A percentile compares a stretch with the other conserved stretches of the same genome.
phyloP scores from a whole-genome alignment of 2,797 vertebrate species.

The Lagocephalus sceleratus region DNA sequence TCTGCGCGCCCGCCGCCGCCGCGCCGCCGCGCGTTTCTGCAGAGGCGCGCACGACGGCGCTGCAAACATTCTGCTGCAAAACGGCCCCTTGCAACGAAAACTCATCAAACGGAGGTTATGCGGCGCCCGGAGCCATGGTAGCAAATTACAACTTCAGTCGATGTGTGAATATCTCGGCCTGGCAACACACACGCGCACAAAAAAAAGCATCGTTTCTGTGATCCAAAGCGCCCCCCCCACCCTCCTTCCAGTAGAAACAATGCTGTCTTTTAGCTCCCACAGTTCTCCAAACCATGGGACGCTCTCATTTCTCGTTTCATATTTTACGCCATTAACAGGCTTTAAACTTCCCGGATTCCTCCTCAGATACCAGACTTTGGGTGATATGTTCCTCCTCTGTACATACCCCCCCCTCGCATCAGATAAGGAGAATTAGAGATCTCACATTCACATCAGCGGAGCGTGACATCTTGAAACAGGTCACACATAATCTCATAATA shows the following conservation, averaged over 20 bases:
- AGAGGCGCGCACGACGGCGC: constrained; percentile 28
- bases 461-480: constrained; percentile 37
- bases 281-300: too few species aligned
- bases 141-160: constrained; percentile 68
- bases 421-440: constrained; percentile 26
- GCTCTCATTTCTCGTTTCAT: too few species aligned
- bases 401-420: constrained; percentile 11
- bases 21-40: constrained; percentile 55
- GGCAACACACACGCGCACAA: background rate
- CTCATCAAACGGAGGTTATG: constrained; percentile 71
- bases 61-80: constrained; percentile 50
- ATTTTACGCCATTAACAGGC: too few species aligned
- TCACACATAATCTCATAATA: constrained; percentile 30
- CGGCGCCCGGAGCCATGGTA: constrained; percentile 60
- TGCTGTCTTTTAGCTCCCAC: too few species aligned
- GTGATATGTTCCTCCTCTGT: background rate
- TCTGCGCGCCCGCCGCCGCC: constrained; percentile 42
- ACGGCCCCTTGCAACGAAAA: constrained; percentile 52
- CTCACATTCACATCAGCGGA: constrained; percentile 28
- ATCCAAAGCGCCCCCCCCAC: too few species aligned
- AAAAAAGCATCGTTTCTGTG: too few species aligned
- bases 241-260: too few species aligned
- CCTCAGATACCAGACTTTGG: background rate
- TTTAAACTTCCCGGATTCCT: too few species aligned
- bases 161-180: constrained; percentile 54